A percentile compares a stretch with the other conserved stretches of the same genome.
These are phyloP conservation scores for Deroptyus accipitrinus DNA, from an alignment of 2,113 vertebrate genomes.

Conservation along the genomic window DNA sequence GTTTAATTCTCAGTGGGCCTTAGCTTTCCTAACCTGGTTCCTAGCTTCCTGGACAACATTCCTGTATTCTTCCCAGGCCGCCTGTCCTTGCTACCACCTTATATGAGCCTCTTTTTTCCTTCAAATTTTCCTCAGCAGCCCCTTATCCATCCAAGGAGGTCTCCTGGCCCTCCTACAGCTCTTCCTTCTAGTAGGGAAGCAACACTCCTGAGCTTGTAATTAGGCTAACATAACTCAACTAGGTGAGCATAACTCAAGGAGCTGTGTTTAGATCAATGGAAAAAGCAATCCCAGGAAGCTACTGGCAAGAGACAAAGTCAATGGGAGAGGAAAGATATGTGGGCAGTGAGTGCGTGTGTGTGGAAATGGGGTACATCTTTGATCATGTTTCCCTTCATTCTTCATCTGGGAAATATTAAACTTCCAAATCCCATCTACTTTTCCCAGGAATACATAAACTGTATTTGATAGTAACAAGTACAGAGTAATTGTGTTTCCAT, in stretches of 20 bases:
- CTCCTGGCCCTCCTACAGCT: too few relatives aligned
- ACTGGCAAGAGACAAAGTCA: background rate
- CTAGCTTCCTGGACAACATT: too few relatives aligned
- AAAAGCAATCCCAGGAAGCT: background rate
- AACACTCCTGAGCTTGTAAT: too few relatives aligned
- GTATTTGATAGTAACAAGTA: background rate
- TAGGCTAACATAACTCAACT: background rate
- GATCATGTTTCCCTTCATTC: background rate
- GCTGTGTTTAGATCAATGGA: background rate
- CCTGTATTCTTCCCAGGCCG: too few relatives aligned
- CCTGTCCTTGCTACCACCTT: too few relatives aligned
- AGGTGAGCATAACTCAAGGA: background rate
- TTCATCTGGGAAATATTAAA: background rate
- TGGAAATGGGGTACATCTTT: background rate
- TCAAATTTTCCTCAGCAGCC: too few relatives aligned
- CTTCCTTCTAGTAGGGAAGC: too few relatives aligned
- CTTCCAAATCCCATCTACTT: background rate
- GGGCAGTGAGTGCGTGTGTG: accelerated
- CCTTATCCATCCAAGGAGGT: too few relatives aligned
- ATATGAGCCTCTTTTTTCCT: too few relatives aligned
- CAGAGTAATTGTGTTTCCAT: background rate
- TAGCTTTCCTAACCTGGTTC: too few relatives aligned
- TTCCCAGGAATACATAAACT: background rate
- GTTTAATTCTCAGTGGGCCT: too few relatives aligned
- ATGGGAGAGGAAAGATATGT: background rate